These are phyloP conservation scores for Acanthornis magna DNA, from an alignment of 2,797 vertebrate genomes.

Conservation along the genomic window DNA sequence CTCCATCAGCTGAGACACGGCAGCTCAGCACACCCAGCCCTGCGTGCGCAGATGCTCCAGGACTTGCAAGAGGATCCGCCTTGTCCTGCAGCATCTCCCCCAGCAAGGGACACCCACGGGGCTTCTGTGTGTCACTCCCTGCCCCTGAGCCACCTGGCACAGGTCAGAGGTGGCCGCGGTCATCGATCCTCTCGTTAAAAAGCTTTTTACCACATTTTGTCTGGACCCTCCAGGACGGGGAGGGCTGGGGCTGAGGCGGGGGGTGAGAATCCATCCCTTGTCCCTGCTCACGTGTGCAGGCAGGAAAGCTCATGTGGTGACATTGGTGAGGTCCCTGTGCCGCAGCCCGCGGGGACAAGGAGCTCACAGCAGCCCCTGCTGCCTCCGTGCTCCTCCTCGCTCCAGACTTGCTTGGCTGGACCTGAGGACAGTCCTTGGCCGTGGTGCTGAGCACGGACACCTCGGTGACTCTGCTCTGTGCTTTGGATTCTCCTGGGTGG, in stretches of 20 bases:
- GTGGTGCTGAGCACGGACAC: not conserved
- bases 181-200: not conserved
- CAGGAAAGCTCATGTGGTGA: not conserved
- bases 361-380: not conserved
- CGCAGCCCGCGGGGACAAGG: not conserved
- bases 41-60: accelerated
- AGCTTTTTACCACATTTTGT: not conserved
- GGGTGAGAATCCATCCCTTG: accelerated
- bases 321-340: not conserved
- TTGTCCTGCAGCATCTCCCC: not conserved
- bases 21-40: not conserved
- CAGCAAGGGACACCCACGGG: not conserved
- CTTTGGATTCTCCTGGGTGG: accelerated
- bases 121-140: not conserved
- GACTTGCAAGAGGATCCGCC: not conserved
- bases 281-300: not conserved
- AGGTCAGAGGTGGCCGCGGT: not conserved
- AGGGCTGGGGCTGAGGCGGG: not conserved
- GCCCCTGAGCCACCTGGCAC: not conserved
- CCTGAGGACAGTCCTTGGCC: accelerated
- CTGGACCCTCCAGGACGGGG: too few species aligned
- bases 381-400: accelerated
- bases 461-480: accelerated
- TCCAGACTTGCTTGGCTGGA: not conserved
- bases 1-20: not conserved